Evolutionary conservation across 2,888 invertebrate species (phyloP).

Genomic region (Pogonocherus hispidulus): DNA sequence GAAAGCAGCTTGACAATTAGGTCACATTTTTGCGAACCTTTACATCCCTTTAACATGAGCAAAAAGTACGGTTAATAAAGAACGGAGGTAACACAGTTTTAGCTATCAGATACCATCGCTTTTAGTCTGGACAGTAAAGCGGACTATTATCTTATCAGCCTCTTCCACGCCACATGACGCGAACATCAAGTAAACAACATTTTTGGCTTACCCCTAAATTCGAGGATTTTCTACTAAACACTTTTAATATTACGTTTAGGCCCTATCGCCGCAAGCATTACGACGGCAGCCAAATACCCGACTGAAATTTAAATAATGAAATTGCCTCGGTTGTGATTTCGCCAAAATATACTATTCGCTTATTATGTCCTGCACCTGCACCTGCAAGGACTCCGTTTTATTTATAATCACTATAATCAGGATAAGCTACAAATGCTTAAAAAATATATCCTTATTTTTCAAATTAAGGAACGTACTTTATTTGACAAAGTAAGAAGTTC

Average conservation of each 20-base stretch:
- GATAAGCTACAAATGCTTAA: too few species aligned
- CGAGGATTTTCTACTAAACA: constrained; percentile 11
- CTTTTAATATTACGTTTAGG: constrained; percentile 5
- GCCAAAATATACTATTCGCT: neutral
- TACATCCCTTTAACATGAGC: neutral
- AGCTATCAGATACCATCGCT: constrained; percentile 10
- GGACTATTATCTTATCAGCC: constrained; percentile 18
- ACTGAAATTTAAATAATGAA: constrained; percentile 1
- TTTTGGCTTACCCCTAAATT: constrained; percentile 17
- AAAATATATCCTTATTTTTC: too few species aligned
- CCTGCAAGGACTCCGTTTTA: too few species aligned
- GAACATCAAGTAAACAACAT: constrained; percentile 23
- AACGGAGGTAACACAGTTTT: constrained; percentile 12
- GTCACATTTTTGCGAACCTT: neutral
- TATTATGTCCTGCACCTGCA: too few species aligned
- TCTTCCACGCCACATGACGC: constrained; percentile 15
- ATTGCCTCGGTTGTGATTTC: neutral
- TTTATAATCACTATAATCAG: too few species aligned
- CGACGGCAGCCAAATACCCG: neutral
- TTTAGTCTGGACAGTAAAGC: constrained; percentile 18
- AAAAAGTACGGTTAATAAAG: constrained; percentile 1
- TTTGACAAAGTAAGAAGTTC: too few species aligned
- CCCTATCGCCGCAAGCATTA: neutral
- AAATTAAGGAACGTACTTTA: too few species aligned
- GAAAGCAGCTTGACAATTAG: neutral